Percentiles rank a stretch among this genome's conserved stretches.
These are phyloP conservation scores for Lutra lutra DNA, from an alignment of 2,797 vertebrate species.

Conservation along the genomic window DNA sequence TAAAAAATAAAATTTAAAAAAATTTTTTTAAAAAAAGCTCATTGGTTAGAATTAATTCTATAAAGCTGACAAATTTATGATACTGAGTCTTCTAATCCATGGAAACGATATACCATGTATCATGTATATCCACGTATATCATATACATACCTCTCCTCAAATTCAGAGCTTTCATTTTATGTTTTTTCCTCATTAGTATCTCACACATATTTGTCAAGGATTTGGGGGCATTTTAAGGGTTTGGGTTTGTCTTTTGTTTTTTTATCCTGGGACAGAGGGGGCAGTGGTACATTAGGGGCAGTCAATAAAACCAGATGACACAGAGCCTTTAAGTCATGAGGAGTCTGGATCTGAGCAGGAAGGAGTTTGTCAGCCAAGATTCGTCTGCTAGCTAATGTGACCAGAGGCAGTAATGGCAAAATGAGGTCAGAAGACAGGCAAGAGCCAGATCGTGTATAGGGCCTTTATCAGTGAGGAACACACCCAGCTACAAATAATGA, in stretches of 20 bases:
- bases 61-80: not conserved
- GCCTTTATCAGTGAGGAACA: not conserved
- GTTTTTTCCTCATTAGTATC: not conserved
- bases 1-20: too few species aligned
- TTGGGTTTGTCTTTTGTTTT: not conserved
- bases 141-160: not conserved
- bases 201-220: not conserved
- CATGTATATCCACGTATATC: not conserved
- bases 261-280: not conserved
- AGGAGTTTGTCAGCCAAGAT: not conserved
- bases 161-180: not conserved
- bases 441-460: not conserved
- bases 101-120: not conserved
- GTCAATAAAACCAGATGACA: not conserved
- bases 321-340: not conserved
- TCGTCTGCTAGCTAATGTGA: not conserved
- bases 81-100: not conserved
- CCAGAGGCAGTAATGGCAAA: not conserved
- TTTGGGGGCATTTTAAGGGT: not conserved
- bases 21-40: too few species aligned
- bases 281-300: not conserved
- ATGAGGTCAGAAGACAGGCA: not conserved
- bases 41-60: not conserved
- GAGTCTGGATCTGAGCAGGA: not conserved
- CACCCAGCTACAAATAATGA: not conserved